Percentiles rank a stretch among this genome's conserved stretches.
Evolutionary conservation across 2,113 vertebrate genomes (phyloP).

Genomic region (Hiodon tergisus): DNA sequence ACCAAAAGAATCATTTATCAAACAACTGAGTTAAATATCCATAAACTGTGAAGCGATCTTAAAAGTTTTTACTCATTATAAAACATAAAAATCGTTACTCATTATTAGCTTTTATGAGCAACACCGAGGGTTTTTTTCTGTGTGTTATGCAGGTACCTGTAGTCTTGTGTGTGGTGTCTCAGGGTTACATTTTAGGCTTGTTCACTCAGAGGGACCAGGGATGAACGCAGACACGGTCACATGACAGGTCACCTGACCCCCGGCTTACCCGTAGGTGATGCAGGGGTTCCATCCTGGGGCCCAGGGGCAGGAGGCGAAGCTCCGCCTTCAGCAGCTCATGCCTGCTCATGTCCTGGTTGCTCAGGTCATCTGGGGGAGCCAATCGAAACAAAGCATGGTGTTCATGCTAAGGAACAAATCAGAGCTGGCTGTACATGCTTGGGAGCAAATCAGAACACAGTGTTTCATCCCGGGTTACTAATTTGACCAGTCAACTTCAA

Average conservation of each 20-base stretch:
- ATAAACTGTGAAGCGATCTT: no score
- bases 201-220: neutral
- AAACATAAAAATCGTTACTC: no score
- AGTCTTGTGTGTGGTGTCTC: neutral
- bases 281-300: slow-evolving; percentile 43
- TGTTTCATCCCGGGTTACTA: no score
- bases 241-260: neutral
- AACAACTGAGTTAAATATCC: no score
- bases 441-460: no score
- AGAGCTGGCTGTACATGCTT: no score
- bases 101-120: no score
- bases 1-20: neutral
- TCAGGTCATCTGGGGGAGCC: slow-evolving; percentile 49
- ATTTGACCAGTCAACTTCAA: no score
- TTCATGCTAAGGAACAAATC: slow-evolving; percentile 16
- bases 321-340: slow-evolving; percentile 45
- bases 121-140: no score
- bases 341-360: slow-evolving; percentile 40
- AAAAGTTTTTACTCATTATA: no score
- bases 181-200: neutral
- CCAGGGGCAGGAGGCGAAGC: slow-evolving; percentile 34
- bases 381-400: slow-evolving; percentile 2
- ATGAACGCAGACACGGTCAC: neutral
- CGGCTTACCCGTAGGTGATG: slow-evolving; percentile 45
- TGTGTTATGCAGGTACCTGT: no score